Evolutionary conservation across 2,888 invertebrate species (phyloP), one percentile per base, ranked within the genome.

Genomic region (Parasteatoda lunata): DNA sequence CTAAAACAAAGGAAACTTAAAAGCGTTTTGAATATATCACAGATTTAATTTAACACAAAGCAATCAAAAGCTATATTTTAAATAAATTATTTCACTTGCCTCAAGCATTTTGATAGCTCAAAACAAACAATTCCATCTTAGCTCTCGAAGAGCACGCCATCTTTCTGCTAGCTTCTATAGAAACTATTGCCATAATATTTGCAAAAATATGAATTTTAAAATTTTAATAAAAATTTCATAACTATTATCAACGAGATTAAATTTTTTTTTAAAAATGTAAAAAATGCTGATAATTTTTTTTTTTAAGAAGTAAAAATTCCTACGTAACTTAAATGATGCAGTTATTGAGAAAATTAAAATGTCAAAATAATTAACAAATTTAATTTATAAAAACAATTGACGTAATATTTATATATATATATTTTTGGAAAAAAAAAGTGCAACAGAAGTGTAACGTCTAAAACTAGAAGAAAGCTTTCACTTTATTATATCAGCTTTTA

Each of bases 121-220:
- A 86, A 71, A 86, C 85, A 86, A 86, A 86, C 80, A 86, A 71
- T 80, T 80, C 85, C 85, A 86, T 86, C 80, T 86, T 76, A 66
- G 54, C 66, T 81, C 77, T 68, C 76, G 76, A 68, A 86, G 77
- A 86, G 85, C 85, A 86, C 85, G 85, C 85, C 85, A 86, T 86
- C 85, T 86, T 86, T 86, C 85, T 80, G 85, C 80, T 72, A 86
- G 85, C 80, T 66, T 86, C 80, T 59, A 72, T 68, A 71, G 71
- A 73, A 48, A 49, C 80, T 86, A 86, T 86, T 86, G 85, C 85
- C 85, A 86, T 80, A 86, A 30, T 86, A 80, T 86, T 83, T 54
- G 77, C 68, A 80, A 68, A 86, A 86, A 86, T 86, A 86, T 86
- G 85, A 86, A 86, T 77, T 76, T 84, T 54, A 70, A 59, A 59